A percentile compares a stretch with the other conserved stretches of the same genome.
Evolutionary conservation across 2,888 invertebrate species (phyloP).

Genomic region (Idaea straminata): DNA sequence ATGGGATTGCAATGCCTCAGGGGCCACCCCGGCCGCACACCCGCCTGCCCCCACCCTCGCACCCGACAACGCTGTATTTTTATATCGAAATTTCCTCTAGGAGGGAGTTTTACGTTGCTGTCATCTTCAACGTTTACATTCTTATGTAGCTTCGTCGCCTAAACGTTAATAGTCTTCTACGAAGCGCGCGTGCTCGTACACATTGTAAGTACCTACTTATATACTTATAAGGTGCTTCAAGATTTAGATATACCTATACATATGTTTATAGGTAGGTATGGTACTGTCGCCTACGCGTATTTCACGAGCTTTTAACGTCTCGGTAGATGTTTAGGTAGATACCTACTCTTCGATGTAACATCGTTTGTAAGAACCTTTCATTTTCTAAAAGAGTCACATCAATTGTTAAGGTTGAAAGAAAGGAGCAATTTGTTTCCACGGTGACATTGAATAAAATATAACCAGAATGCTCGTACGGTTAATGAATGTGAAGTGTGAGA

Average conservation of each 20-base stretch:
- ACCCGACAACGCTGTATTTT: constrained; percentile 71
- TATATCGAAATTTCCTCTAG: constrained; percentile 79
- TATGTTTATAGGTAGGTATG: constrained; percentile 18
- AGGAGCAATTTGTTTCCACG: constrained; percentile 51
- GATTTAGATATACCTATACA: constrained; percentile 22
- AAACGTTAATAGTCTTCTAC: constrained; percentile 76
- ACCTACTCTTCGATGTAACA: constrained; percentile 55
- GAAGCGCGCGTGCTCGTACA: constrained; percentile 55
- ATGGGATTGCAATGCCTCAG: constrained; percentile 84
- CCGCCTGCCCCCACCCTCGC: constrained; percentile 42
- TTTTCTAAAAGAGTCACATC: constrained; percentile 59
- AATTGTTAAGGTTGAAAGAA: constrained; percentile 54
- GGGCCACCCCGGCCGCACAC: constrained; percentile 58
- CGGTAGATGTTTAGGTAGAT: constrained; percentile 54
- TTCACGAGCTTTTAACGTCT: constrained; percentile 67
- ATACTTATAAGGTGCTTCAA: constrained; percentile 8
- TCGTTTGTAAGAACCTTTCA: constrained; percentile 65
- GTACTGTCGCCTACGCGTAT: constrained; percentile 47
- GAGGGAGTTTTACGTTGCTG: constrained; percentile 65
- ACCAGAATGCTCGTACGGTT: constrained; percentile 35
- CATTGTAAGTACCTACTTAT: constrained; percentile 31
- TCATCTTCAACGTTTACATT: constrained; percentile 80
- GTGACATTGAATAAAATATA: constrained; percentile 57
- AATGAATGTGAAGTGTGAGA: constrained; percentile 25
- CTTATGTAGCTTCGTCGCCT: constrained; percentile 75